Evolutionary conservation across 2,113 vertebrate genomes (phyloP).

Genomic region (Chinchilla lanigera): DNA sequence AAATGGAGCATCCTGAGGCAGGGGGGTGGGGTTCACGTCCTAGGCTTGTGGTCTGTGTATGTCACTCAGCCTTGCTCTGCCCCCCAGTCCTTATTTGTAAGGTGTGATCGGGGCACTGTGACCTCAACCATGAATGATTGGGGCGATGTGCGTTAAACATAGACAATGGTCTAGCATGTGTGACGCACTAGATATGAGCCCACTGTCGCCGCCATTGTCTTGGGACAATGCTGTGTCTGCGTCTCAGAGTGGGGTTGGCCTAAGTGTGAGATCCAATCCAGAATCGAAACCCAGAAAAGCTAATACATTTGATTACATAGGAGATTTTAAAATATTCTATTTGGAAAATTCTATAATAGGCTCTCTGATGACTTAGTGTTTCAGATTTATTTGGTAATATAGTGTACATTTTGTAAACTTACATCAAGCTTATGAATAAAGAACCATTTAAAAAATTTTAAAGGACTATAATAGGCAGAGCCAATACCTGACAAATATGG

Average conservation of each 20-base stretch:
- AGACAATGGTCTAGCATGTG: fast-evolving
- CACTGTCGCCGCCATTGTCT: fast-evolving
- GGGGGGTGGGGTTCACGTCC: fast-evolving
- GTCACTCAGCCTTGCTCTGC: fast-evolving
- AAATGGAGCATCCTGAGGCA: fast-evolving
- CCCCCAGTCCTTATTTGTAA: fast-evolving
- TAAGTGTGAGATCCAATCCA: not conserved
- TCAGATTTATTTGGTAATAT: slow-evolving; percentile 88
- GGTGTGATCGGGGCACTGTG: fast-evolving
- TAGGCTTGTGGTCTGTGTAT: fast-evolving
- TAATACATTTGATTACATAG: not conserved
- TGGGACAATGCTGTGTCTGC: not conserved
- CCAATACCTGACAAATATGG: not conserved
- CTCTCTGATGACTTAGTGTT: not conserved
- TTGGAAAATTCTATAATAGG: not conserved
- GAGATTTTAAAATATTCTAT: not conserved
- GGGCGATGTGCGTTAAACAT: not conserved
- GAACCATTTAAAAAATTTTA: slow-evolving; percentile 83
- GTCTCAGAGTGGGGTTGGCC: not conserved
- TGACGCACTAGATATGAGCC: fast-evolving
- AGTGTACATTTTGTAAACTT: slow-evolving; percentile 90
- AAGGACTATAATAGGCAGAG: not conserved
- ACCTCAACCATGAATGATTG: not conserved
- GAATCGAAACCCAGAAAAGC: not conserved
- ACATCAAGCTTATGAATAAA: slow-evolving; percentile 93